Evolutionary conservation across 2,888 invertebrate genomes (phyloP).

Genomic region (Spialia ferax): DNA sequence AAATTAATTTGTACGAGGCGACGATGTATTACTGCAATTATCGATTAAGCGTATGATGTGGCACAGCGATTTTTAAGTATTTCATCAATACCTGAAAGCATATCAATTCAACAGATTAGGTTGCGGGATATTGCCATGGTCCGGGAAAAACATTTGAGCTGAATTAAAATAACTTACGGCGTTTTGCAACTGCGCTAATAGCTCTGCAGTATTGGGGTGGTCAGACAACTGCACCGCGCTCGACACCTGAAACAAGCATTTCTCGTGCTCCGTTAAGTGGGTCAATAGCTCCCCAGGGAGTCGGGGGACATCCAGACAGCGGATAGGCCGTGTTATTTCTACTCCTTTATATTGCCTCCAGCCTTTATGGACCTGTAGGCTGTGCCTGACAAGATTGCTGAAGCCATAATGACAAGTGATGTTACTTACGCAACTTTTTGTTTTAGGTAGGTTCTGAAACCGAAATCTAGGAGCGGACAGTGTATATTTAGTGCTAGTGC

Average conservation of each 20-base stretch:
- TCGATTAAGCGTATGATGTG: slow-evolving; percentile 1
- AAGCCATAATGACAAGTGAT: slow-evolving; percentile 5
- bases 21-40: slow-evolving; percentile 15
- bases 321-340: slow-evolving; percentile 31
- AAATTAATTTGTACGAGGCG: slow-evolving; percentile 20
- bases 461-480: neutral
- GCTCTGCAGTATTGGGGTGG: slow-evolving; percentile 71
- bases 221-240: slow-evolving; percentile 74
- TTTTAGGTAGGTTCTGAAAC: no score
- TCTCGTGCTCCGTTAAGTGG: slow-evolving; percentile 63
- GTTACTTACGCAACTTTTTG: neutral
- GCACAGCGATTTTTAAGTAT: slow-evolving; percentile 7
- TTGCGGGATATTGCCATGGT: neutral
- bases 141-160: slow-evolving; percentile 20
- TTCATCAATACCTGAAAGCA: slow-evolving; percentile 6
- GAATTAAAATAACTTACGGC: slow-evolving; percentile 61
- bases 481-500: no score
- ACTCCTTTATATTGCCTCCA: slow-evolving; percentile 14
- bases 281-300: slow-evolving; percentile 67
- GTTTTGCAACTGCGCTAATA: slow-evolving; percentile 71
- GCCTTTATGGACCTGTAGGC: slow-evolving; percentile 1
- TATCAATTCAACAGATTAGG: neutral
- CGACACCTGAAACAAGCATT: slow-evolving; percentile 76
- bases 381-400: slow-evolving; percentile 3
- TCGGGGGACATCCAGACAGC: slow-evolving; percentile 17